phyloP scores from a whole-genome alignment of 2,113 vertebrate species.

The Microtus richardsoni region DNA sequence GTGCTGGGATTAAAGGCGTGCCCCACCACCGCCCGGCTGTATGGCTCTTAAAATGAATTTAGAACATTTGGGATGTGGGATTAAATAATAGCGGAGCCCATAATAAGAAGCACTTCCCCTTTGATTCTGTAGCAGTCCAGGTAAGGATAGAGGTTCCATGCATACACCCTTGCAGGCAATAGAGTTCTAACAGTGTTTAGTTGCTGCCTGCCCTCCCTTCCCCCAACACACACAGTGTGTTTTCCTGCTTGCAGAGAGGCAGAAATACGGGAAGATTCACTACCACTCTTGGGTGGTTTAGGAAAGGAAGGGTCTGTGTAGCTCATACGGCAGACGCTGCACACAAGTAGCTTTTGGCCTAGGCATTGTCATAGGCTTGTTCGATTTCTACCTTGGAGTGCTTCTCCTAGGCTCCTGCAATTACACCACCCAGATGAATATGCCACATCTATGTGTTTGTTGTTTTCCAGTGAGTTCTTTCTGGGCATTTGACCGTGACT shows the following conservation, averaged over 20 bases:
- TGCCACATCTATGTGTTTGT: not conserved
- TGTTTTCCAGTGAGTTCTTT: not conserved
- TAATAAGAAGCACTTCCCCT: not conserved
- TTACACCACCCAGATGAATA: not conserved
- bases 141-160: not conserved
- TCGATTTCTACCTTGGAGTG: not conserved
- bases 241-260: not conserved
- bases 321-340: not conserved
- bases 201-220: not conserved
- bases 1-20: no score
- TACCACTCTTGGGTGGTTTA: not conserved
- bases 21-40: not conserved
- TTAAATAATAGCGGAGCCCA: not conserved
- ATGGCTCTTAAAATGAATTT: not conserved
- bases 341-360: not conserved
- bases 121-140: not conserved
- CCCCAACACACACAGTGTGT: not conserved
- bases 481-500: not conserved
- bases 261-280: not conserved
- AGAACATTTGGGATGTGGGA: not conserved
- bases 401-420: not conserved
- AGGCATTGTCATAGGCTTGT: not conserved
- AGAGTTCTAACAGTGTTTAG: not conserved
- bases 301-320: not conserved
- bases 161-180: not conserved